Evolutionary conservation across 2,888 invertebrate genomes (phyloP).

Genomic region (Pollenia labialis): DNA sequence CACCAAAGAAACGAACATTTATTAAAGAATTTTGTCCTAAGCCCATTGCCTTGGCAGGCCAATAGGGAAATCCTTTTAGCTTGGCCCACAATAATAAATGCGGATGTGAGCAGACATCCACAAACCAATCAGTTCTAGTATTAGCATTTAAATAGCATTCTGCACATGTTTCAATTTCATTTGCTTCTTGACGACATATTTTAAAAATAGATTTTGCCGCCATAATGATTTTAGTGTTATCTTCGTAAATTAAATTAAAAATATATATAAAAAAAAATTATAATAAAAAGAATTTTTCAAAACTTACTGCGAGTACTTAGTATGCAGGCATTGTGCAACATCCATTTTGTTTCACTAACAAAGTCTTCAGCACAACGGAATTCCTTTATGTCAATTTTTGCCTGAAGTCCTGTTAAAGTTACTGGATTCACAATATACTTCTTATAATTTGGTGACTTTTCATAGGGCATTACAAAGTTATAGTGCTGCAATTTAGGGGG

Average conservation of each 20-base stretch:
- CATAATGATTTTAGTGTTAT: slow-evolving; percentile 90
- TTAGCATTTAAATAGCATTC: slow-evolving; percentile 96
- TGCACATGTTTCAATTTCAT: slow-evolving; percentile 96
- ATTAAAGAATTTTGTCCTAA: slow-evolving; percentile 88
- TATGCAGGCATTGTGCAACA: slow-evolving; percentile 95
- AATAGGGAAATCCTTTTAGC: slow-evolving; percentile 97
- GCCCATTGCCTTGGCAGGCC: slow-evolving; percentile 97
- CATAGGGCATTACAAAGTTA: slow-evolving; percentile 71
- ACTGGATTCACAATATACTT: slow-evolving; percentile 95
- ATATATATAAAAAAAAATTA: neutral
- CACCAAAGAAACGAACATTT: slow-evolving; percentile 97
- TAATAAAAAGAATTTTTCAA: neutral
- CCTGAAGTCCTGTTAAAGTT: slow-evolving; percentile 90
- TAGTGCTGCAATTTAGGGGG: slow-evolving; percentile 64
- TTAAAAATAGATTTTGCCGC: slow-evolving; percentile 92
- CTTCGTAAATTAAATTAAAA: slow-evolving; percentile 83
- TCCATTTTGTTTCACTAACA: slow-evolving; percentile 95
- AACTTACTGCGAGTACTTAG: slow-evolving; percentile 94
- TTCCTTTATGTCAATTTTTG: slow-evolving; percentile 89
- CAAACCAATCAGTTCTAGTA: slow-evolving; percentile 93
- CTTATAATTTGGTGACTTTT: slow-evolving; percentile 78
- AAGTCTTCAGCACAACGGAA: slow-evolving; percentile 96
- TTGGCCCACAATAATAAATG: slow-evolving; percentile 98
- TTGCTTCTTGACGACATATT: slow-evolving; percentile 94
- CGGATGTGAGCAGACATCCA: slow-evolving; percentile 94